Conservation (phyloP, 64 coral and sea anemone genomes). For the Hydrozoanthus tunicans region DNA sequence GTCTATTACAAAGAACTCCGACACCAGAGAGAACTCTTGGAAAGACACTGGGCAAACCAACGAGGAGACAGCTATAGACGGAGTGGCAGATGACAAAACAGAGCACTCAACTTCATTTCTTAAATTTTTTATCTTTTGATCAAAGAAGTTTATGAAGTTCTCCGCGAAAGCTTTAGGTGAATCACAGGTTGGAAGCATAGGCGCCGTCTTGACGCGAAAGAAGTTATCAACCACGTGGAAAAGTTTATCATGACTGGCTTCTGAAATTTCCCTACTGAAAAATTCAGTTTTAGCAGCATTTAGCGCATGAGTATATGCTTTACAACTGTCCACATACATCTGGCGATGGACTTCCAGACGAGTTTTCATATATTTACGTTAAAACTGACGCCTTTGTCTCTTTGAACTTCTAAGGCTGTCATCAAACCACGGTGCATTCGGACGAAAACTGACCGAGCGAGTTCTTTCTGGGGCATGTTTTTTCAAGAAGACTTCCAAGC, state of each 20-base stretch:
- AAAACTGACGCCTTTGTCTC: not conserved
- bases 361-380: constrained; percentile 19
- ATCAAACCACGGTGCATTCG: constrained; percentile 27
- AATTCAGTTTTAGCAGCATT: not conserved
- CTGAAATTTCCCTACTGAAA: not conserved
- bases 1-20: not conserved
- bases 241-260: not conserved
- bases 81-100: not conserved
- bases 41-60: not conserved
- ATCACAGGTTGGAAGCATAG: not conserved
- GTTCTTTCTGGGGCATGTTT: not conserved
- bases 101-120: not conserved
- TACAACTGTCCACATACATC: not conserved
- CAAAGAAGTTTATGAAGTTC: constrained; percentile 19
- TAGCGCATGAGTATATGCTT: constrained; percentile 4
- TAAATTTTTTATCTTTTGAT: constrained; percentile 10
- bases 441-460: not conserved
- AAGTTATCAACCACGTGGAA: constrained; percentile 16
- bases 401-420: constrained; percentile 3
- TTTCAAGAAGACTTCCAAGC: not conserved
- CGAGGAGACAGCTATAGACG: not conserved
- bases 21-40: not conserved
- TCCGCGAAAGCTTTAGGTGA: constrained; percentile 14
- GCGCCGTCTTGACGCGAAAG: not conserved
- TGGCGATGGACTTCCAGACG: constrained; percentile 22